phyloP scores from a whole-genome alignment of 2,113 vertebrate species.

The Mastomys coucha region DNA sequence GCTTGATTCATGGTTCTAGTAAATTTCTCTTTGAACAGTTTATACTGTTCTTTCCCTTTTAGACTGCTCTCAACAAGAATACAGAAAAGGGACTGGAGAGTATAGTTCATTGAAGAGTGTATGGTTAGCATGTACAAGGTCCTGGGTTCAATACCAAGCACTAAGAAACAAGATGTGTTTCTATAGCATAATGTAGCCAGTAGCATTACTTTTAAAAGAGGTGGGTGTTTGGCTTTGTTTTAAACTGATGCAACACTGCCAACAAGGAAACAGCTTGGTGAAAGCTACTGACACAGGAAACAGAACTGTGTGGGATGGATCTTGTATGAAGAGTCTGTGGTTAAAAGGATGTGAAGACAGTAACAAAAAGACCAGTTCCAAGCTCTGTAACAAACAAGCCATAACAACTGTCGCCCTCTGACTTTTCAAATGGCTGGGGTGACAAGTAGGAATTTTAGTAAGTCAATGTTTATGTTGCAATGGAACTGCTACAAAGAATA shows the following conservation, averaged over 20 bases:
- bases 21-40: not conserved
- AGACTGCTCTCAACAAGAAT: not conserved
- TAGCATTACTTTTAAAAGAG: conserved; percentile 57
- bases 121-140: not conserved
- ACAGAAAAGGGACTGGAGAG: not conserved
- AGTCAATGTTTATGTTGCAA: not conserved
- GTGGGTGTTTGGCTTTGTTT: not conserved
- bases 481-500: not conserved
- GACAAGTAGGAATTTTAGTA: conserved; percentile 5
- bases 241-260: not conserved
- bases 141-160: not conserved
- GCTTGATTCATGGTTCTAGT: not conserved
- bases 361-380: not conserved
- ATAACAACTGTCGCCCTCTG: not conserved
- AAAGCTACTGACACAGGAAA: conserved; percentile 70
- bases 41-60: not conserved
- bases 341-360: conserved; percentile 57
- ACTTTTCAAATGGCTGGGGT: conserved; percentile 30
- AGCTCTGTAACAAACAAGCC: conserved; percentile 28
- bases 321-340: conserved; percentile 48
- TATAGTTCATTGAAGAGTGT: not conserved
- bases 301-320: conserved; percentile 28
- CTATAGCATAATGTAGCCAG: conserved; percentile 26
- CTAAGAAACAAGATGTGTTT: not conserved
- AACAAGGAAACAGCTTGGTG: conserved; percentile 33